Evolutionary conservation across 2,888 invertebrate genomes (phyloP).

Genomic region (Coelinius sp.): DNA sequence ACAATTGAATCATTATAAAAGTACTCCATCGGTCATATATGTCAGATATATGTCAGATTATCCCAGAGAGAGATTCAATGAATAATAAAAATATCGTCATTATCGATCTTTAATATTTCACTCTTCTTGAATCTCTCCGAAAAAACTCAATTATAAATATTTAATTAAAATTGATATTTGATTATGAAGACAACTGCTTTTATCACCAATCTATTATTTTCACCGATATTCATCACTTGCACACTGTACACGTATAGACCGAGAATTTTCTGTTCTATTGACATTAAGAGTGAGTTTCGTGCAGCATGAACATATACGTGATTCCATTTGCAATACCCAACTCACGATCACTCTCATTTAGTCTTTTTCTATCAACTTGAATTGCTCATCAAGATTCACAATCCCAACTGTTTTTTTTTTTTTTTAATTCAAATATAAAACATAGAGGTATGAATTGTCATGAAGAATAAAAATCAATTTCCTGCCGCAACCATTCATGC

Average conservation of each 20-base stretch:
- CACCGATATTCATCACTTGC: conserved; percentile 20
- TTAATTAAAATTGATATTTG: no score
- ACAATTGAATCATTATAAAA: no score
- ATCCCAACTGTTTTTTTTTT: background rate
- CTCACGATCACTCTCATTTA: conserved; percentile 53
- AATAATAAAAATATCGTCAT: no score
- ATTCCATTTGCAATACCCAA: conserved; percentile 69
- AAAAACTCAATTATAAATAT: no score
- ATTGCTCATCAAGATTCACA: conserved; percentile 2
- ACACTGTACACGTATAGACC: conserved; percentile 2
- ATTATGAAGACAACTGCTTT: no score
- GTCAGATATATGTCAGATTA: no score
- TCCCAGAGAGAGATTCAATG: no score
- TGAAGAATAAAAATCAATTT: background rate
- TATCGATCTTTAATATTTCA: no score
- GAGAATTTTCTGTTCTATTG: conserved; percentile 40
- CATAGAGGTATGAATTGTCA: no score
- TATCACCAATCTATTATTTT: conserved; percentile 23
- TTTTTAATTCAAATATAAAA: background rate
- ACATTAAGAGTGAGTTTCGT: conserved; percentile 46
- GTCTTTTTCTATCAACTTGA: conserved; percentile 9
- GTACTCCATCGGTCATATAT: no score
- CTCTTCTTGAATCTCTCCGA: no score
- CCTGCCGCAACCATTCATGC: background rate
- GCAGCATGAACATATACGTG: conserved; percentile 64